Base-by-base conservation (phyloP, 1,140 invertebrate species). In the Drosophila littoralis region DNA sequence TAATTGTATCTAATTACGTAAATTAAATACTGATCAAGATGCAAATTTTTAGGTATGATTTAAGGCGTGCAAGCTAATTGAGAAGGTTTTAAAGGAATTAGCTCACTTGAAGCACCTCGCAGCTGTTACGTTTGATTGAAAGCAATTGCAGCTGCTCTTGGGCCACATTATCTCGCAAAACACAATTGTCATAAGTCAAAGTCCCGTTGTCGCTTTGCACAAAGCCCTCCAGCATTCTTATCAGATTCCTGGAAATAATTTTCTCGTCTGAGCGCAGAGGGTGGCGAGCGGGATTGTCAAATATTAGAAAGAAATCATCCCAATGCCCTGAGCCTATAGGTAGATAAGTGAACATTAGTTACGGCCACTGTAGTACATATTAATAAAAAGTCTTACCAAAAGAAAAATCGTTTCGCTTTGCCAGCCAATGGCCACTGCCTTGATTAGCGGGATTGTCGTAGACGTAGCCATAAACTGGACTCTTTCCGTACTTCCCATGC, bases 251-350 rank as follows among this genome's bases (percentile, higher is more conserved):
- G 0, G 70, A 72, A 36, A 75, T 68, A 13, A 60, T 43, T 22
- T 61, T 15, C 36, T 75, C 68, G 10, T 75, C 68, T 0, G 15
- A 6, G 7, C 79, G 43, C 5, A 72, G 46, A 22, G 28, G 8
- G 13, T 17, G 22, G 0, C 15, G 35, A 0, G 48, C 1, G 7
- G 1, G 7, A 45, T 13, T 52, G 9, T 40, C 35, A 33, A 82
- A 68, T 0, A 82, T 75, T 7, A 80, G 36, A 35, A 42, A 68
- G 42, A 66, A 75, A 40, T 83, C 80, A 17, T 83, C 80, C 12
- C 63, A 67, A 63, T 83, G 80, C 7, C 76, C 43, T 51, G 80
- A 73, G 6, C 80, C 80, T 80, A 15, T n/a, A n/a, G 5, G 2
- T 7, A 2, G n/a, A n/a, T 42, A n/a, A 42, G 40, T 13, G n/a